Base-by-base conservation (phyloP, 2,888 invertebrate genomes). In the Hybos culiciformis region DNA sequence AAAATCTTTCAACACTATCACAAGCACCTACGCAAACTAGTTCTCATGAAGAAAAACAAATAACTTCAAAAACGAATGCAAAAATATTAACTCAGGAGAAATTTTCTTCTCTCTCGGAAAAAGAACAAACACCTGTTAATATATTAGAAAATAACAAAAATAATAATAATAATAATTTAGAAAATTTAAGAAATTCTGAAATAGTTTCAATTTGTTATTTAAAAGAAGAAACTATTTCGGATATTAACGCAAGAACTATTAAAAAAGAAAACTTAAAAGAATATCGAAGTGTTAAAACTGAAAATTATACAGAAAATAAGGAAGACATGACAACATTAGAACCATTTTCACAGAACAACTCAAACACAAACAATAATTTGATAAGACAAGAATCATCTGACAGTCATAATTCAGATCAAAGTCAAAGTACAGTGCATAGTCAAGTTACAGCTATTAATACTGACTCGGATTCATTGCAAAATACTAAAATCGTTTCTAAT, bases 361-460 rank as follows among this genome's bases (percentile, higher is more conserved):
- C 29, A 29, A 29, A 29, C 32, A 32, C 32, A 8, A 2, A 8
- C 6, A 32, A 32, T 17, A 17, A 17, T 17, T 17, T 32, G 3
- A 17, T 32, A 39, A 73, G 76, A 41, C 74, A 73, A 61, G 73
- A 75, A 58, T 77, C 76, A 36, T 69, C 72, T 41, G 73, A 74
- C 56, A 75, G 75, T 55, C 70, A 74, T 53, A 72, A 73, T 58
- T 79, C 79, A 44, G 79, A 79, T 46, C 74, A 68, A 46, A 64
- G 53, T 43, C 52, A 54, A 11, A 65, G 70, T 39, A 72, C 73
- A 20, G 72, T 73, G 32, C 62, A 78, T 53, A 79, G 78, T 59
- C 83, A 83, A 23, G 78, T 78, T 46, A 78, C 77, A 58, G 79
- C 78, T 57, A 63, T 64, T 43, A 54, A 63, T 48, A 43, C n/a